Percentiles rank a stretch among this genome's conserved stretches.
Conservation (phyloP, 2,888 invertebrate species). For the Cerastis rubricosa region DNA sequence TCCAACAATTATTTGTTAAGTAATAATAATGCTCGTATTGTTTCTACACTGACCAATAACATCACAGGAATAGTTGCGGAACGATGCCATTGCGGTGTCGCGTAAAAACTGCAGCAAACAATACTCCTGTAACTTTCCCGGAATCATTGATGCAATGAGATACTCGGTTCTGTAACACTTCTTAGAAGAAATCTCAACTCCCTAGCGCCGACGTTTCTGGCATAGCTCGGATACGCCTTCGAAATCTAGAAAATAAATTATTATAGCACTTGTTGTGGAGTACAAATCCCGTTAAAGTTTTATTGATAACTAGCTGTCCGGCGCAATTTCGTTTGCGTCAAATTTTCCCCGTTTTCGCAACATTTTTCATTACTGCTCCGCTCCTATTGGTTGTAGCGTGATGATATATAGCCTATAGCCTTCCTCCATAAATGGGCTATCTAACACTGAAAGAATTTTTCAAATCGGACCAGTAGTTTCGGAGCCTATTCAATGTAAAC, state of each 20-base stretch:
- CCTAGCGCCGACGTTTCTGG: not conserved
- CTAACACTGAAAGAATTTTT: too few species aligned
- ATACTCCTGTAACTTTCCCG: slow-evolving; percentile 9
- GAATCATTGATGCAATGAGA: slow-evolving; percentile 5
- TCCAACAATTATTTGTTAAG: not conserved
- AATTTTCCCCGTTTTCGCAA: too few species aligned
- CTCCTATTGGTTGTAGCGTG: too few species aligned
- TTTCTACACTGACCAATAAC: not conserved
- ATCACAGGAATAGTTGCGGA: not conserved
- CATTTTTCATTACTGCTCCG: too few species aligned
- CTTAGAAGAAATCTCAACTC: not conserved
- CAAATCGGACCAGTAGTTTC: too few species aligned
- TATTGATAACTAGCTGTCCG: too few species aligned
- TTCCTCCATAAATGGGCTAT: too few species aligned
- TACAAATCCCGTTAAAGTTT: too few species aligned
- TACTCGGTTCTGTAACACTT: not conserved
- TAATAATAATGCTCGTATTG: not conserved
- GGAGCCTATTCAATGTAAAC: too few species aligned
- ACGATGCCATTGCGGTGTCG: not conserved
- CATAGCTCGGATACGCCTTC: not conserved
- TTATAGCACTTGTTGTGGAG: not conserved
- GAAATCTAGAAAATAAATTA: not conserved
- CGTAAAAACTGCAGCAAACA: not conserved
- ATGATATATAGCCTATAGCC: too few species aligned
- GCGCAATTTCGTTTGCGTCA: too few species aligned